Base-by-base conservation (phyloP, 2,113 vertebrate genomes). In the Furnarius figulus region DNA sequence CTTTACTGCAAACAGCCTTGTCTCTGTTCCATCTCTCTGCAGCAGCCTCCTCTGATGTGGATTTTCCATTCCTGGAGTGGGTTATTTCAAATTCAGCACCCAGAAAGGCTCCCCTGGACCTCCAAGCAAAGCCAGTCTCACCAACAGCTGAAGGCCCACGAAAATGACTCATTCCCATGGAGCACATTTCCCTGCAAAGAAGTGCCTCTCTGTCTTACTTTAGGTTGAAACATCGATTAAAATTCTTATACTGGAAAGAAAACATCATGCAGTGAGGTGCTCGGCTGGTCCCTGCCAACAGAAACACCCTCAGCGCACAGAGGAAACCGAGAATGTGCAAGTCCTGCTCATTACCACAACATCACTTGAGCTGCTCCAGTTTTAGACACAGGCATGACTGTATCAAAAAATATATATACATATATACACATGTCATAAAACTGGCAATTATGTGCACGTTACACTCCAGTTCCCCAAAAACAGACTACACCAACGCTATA, bases 221-320 rank as follows among this genome's bases (percentile, higher is more conserved):
- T 14, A 76, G 50, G 77, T 56, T 91, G 56, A 94, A 94, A 90
- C 23, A 76, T 25, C 0, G 2, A 87, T 85, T 92, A 56, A 92
- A 95, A 94, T 94, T 92, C 89, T 85, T 89, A 52, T 9, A 31
- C 37, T 28, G 65, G 81, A 96, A 85, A 78, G 70, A 86, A 96
- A 95, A 87, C 53, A 89, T 70, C 93, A 89, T 70, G 33, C 77
- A 2, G 81, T n/a, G 80, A 90, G 87, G 77, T 61, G 72, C 68
- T 77, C 3, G 3, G 55, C 61, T 72, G 73, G 72, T 77, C 28
- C 68, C 58, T 87, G 95, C 96, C 96, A 96, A 95, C 74, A 95
- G 95, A 94, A 97, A 96, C 93, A 97, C 77, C 81, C 89, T 87
- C 1, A 0, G 35, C 72, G 44, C 10, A 61, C 18, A 13, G 87